phyloP scores from a whole-genome alignment of 1,140 invertebrate species.

The roundworm (Caenorhabditis elegans) region WBcel235 BX284605.5:20252001-20252500 shows the following conservation, averaged over 20 bases:
- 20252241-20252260: background rate
- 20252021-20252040: background rate
- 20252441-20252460: too few species aligned
- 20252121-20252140: background rate
- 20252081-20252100: conserved; percentile 1
- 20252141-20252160: background rate
- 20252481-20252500: too few species aligned
- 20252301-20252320: background rate
- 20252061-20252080: background rate
- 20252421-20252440: too few species aligned
- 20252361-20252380: too few species aligned
- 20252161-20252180: background rate
- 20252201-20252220: background rate
- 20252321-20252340: background rate
- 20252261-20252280: background rate
- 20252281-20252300: background rate
- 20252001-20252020: conserved; percentile 5
- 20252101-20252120: background rate
- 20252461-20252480: too few species aligned
- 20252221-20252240: background rate
- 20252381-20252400: too few species aligned
- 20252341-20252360: too few species aligned
- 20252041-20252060: background rate
- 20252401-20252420: too few species aligned
- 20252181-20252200: conserved; percentile 8